These are phyloP conservation scores for Orycteropus afer DNA, from an alignment of 2,113 vertebrate species.

Conservation along the genomic window DNA sequence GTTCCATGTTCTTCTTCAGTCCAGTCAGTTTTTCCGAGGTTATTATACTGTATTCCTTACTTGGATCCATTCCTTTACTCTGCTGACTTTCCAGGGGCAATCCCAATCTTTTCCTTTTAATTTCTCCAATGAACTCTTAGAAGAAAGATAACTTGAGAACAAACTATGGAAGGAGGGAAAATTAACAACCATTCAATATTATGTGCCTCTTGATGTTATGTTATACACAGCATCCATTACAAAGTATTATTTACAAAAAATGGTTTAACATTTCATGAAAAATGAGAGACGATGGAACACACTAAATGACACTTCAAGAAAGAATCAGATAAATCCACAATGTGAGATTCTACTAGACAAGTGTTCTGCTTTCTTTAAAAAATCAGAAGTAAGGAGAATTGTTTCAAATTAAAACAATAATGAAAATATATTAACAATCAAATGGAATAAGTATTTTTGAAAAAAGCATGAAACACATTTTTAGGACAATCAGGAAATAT, in stretches of 20 bases:
- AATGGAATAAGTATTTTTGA: background rate
- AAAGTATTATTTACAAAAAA: background rate
- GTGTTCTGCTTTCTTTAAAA: background rate
- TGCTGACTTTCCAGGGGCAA: background rate
- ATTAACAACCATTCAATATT: background rate
- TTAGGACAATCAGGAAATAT: background rate
- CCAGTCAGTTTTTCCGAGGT: background rate
- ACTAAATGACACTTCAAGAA: background rate
- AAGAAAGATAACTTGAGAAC: background rate
- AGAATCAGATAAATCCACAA: slow-evolving; percentile 24
- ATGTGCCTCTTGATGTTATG: background rate
- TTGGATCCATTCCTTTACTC: background rate
- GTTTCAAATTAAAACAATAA: background rate
- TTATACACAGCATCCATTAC: background rate
- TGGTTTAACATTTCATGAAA: background rate
- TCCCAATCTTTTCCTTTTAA: background rate
- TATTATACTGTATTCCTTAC: background rate
- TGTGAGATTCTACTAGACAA: background rate
- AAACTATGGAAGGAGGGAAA: background rate
- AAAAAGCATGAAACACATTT: background rate
- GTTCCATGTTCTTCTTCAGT: background rate
- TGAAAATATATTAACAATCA: background rate
- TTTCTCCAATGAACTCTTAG: background rate
- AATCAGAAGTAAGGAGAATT: background rate
- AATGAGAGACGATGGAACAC: background rate